A percentile compares a stretch with the other conserved stretches of the same genome.
These are phyloP conservation scores for Ginglymostoma cirratum DNA, from an alignment of 2,113 vertebrate species.

Conservation along the genomic window DNA sequence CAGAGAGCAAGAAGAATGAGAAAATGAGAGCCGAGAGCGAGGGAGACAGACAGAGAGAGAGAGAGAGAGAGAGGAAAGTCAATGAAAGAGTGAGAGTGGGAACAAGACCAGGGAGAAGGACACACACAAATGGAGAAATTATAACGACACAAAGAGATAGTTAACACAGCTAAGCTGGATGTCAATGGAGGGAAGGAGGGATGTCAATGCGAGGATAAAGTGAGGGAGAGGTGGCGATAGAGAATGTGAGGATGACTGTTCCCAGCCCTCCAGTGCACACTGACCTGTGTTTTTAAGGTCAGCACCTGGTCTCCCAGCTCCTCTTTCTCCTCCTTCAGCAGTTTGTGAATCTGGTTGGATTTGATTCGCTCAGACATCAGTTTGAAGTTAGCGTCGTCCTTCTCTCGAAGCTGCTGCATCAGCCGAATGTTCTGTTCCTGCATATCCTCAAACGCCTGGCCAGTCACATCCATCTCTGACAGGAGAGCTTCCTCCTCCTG, in stretches of 20 bases:
- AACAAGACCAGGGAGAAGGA: too few relatives aligned
- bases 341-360: constrained; percentile 91
- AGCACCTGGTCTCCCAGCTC: constrained; percentile 84
- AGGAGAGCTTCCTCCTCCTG: constrained; percentile 87
- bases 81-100: too few relatives aligned
- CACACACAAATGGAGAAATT: too few relatives aligned
- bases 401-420: constrained; percentile 81
- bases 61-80: too few relatives aligned
- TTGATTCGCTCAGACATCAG: constrained; percentile 91
- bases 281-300: constrained; percentile 83
- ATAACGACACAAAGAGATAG: too few relatives aligned
- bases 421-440: constrained; percentile 89
- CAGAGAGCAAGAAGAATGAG: too few relatives aligned
- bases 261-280: too few relatives aligned
- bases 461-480: constrained; percentile 90
- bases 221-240: not conserved
- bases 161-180: not conserved
- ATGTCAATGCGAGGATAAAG: not conserved
- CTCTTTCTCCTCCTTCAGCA: constrained; percentile 84
- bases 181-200: not conserved
- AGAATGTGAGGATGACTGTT: too few relatives aligned
- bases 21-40: too few relatives aligned
- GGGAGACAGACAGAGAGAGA: too few relatives aligned
- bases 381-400: constrained; percentile 92
- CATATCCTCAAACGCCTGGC: constrained; percentile 93